phyloP scores from a whole-genome alignment of 2,113 vertebrate genomes.

The Sander lucioperca region DNA sequence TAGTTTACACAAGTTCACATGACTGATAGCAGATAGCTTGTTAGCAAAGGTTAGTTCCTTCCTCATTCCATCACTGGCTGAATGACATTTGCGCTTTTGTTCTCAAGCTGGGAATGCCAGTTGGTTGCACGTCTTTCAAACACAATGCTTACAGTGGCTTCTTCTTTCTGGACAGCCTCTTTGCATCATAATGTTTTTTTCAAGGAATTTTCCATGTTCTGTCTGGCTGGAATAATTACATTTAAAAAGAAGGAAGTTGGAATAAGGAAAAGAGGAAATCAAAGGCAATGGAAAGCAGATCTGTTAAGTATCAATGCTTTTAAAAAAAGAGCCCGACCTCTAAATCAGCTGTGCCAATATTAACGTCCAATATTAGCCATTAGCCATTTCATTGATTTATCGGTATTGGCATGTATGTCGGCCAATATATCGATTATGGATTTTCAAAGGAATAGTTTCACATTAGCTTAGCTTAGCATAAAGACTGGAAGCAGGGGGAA shows the following conservation, averaged over 20 bases:
- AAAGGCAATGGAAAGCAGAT: constrained; percentile 13
- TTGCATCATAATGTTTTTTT: background rate
- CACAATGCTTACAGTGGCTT: background rate
- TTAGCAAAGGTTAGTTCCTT: background rate
- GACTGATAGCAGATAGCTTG: background rate
- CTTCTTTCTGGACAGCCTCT: background rate
- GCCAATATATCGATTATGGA: background rate
- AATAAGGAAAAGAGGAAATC: constrained; percentile 8
- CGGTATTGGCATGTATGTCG: background rate
- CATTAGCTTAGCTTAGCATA: background rate
- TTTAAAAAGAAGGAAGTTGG: constrained; percentile 24
- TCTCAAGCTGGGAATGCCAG: background rate
- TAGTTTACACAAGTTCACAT: background rate
- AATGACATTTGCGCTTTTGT: background rate
- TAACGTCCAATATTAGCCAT: background rate
- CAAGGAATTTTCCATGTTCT: constrained; percentile 22
- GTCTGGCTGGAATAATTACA: background rate
- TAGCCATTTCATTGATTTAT: background rate
- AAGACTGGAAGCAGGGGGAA: background rate
- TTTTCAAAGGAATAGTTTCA: background rate
- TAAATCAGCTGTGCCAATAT: background rate
- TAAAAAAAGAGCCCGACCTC: background rate
- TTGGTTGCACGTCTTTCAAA: background rate
- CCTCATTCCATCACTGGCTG: background rate
- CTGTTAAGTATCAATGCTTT: background rate